Base-by-base conservation (phyloP, 2,888 invertebrate genomes). In the Lottia gigantea region DNA sequence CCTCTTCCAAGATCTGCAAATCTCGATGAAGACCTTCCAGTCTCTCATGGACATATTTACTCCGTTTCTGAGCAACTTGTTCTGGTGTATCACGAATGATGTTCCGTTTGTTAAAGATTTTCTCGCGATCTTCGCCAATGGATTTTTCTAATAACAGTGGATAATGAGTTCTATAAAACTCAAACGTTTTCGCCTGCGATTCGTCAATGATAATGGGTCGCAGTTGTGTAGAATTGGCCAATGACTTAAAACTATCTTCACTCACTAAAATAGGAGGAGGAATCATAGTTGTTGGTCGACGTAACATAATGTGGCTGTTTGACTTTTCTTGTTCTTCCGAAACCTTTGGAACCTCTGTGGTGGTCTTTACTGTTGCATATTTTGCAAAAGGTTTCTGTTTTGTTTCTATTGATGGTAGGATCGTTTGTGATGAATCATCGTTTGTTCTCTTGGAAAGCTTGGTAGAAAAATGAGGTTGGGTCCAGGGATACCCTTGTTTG, bases 61-160 rank as follows among this genome's bases (percentile, higher is more conserved):
- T 55, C 23, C 55, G 55, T 12, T 14, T 55, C 23, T 19, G 11
- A 11, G 55, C 55, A 15, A 55, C 19, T 55, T 55, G 55, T 55
- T 55, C 55, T 12, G 19, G 55, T 23, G 55, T 55, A 23, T 55
- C 55, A 23, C 55, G 55, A 55, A 55, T 23, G 23, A 55, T 14
- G 23, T 55, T 55, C 23, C 55, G 19, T 23, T 23, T 19, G 14
- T 55, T 55, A 23, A 55, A 55, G 19, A 55, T 55, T 23, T 55
- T 55, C 1, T 55, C 23, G 23, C 55, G 11, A 8, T 55, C 55
- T 55, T 55, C 55, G 7, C 55, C 55, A 12, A 2, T 19, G 11
- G 55, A 55, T 55, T 55, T 55, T 55, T 55, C 55, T 23, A 55
- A 23, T 23, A 55, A 55, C 55, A 55, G 14, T 11, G 55, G 55